phyloP scores from a whole-genome alignment of 2,113 vertebrate species.

The Upupa epops region DNA sequence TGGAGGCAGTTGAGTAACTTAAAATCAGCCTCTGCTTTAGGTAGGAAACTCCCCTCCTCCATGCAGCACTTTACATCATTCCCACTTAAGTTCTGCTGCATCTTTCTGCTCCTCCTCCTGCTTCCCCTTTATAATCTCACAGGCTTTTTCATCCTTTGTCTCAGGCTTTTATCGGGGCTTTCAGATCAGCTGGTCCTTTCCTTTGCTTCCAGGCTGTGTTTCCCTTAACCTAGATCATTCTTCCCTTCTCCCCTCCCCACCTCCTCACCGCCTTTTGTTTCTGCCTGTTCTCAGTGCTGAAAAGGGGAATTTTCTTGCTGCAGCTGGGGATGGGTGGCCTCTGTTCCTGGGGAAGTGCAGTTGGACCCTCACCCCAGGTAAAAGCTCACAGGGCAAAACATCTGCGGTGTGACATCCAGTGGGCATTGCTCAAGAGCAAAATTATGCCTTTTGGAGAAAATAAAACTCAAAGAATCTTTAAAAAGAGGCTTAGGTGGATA shows the following conservation, averaged over 20 bases:
- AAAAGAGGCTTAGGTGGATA: not conserved
- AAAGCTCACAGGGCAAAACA: not conserved
- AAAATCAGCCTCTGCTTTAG: not conserved
- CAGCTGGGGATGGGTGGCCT: not conserved
- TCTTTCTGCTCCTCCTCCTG: slow-evolving; percentile 35
- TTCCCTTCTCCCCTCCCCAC: not conserved
- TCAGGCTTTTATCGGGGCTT: slow-evolving; percentile 22
- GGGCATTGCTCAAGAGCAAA: not conserved
- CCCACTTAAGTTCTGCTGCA: slow-evolving; percentile 1
- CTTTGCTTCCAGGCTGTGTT: slow-evolving; percentile 36
- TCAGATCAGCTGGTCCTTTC: slow-evolving; percentile 49
- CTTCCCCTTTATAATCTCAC: slow-evolving; percentile 33
- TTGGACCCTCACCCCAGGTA: not conserved
- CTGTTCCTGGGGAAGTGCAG: not conserved
- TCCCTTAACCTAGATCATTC: slow-evolving; percentile 36
- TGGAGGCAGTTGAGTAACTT: not conserved
- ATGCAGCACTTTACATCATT: slow-evolving; percentile 8
- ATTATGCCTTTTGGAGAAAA: not conserved
- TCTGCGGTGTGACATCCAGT: not conserved
- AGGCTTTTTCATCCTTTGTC: slow-evolving; percentile 24
- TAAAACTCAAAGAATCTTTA: not conserved
- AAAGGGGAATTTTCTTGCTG: not conserved
- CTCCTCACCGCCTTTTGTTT: not conserved
- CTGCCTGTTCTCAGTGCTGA: not conserved
- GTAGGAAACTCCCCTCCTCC: slow-evolving; percentile 46